Conservation (phyloP, 2,113 vertebrate genomes). For the Serinus canaria region DNA sequence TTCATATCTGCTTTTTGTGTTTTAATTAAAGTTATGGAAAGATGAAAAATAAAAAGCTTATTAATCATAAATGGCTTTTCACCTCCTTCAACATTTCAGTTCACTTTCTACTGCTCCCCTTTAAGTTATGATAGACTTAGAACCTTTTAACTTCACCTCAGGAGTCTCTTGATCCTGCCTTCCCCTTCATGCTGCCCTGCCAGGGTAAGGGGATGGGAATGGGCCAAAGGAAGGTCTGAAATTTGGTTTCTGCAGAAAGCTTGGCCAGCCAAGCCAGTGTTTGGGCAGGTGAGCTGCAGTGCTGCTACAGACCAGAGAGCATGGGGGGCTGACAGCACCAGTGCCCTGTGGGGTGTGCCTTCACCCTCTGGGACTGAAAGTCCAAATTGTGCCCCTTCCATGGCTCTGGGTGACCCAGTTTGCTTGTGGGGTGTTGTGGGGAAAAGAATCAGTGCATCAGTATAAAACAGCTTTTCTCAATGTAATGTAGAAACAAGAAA, state of each 20-base stretch:
- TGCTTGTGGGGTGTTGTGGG: fast-evolving
- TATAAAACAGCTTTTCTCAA: fast-evolving
- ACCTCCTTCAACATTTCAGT: not conserved
- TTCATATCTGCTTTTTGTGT: not conserved
- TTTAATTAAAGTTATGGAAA: not conserved
- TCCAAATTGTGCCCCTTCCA: fast-evolving
- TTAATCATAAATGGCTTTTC: slow-evolving; percentile 9
- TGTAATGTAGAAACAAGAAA: not conserved
- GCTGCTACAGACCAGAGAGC: not conserved
- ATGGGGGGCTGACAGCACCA: not conserved
- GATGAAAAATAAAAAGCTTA: not conserved
- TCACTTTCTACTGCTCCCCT: not conserved
- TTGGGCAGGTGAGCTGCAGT: not conserved
- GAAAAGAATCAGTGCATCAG: not conserved
- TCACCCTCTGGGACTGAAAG: not conserved
- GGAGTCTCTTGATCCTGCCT: not conserved
- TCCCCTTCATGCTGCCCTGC: not conserved
- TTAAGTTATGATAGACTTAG: not conserved
- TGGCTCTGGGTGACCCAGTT: fast-evolving
- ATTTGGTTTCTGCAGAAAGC: not conserved
- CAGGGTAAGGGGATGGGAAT: not conserved
- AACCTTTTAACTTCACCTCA: not conserved
- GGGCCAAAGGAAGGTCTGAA: not conserved
- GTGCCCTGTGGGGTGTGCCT: not conserved
- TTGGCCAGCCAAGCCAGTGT: not conserved